Evolutionary conservation across 2,113 vertebrate genomes (phyloP), one percentile per base, ranked within the genome.

Genomic region (Aleadryas rufinucha): DNA sequence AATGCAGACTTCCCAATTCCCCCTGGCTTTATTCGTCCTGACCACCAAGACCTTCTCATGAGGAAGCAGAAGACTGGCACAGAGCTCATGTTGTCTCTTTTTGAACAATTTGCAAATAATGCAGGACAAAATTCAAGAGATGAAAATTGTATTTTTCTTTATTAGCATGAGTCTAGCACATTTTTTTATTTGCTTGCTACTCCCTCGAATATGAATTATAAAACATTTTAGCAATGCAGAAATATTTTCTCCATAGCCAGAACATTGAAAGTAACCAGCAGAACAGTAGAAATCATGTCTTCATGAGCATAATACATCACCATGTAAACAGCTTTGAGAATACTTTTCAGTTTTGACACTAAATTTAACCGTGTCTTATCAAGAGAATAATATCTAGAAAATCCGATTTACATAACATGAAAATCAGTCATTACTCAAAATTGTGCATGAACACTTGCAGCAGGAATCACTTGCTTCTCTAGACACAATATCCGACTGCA

Each of bases 321-420:
- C 74, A 10, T 65, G 21, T 39, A 89, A 84, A 79, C 57, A 84
- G 31, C 68, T 74, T 28, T n/a, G 89, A 93, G 71, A 86, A 79
- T 77, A 90, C 33, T 81, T 84, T 27, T 75, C 85, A 79, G 18
- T 84, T 95, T 96, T 84, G 68, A 84, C 87, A 81, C 92, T 90
- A 95, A 90, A 94, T 94, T 79, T 93, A 96, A 52, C 64, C 57
- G 49, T 4, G 3, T 37, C 37, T 95, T 97, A 85, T 85, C 68
- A 66, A 77, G 80, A 91, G 33, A 92, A 41, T 88, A 93, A 78
- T 85, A 71, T 45, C 57, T 75, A 44, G 89, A 83, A 50, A 78
- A 90, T 64, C 31, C 4, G 1, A 77, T 71, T 94, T 85, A 78
- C 20, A 53, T 68, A 69, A 69, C 52, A 60, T 39, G 56, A 71